Evolutionary conservation across 1,140 invertebrate species (phyloP), one percentile per base, ranked within the genome.

Genomic region (Elysia chlorotica): DNA sequence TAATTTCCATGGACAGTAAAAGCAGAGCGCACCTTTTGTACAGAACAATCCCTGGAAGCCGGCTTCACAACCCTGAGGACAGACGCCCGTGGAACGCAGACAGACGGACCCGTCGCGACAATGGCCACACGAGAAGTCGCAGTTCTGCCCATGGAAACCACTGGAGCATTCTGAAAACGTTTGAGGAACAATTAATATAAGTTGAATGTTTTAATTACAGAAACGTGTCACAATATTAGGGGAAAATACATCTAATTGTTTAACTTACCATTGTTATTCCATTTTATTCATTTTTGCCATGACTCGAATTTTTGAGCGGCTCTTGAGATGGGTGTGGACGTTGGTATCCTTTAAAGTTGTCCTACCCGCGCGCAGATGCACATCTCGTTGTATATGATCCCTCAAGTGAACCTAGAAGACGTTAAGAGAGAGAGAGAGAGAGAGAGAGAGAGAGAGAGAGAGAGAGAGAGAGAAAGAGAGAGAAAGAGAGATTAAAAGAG

Each of bases 41-140:
- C 79, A 81, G 73, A 79, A 79, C 0, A 75, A 65, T 0, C 79
- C 79, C 23, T 76, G 63, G 74, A 73, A 81, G 4, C 79, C 79
- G 1, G 65, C 2, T 4, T 33, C 56, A 70, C 79, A 81, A 0
- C 79, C 79, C 0, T 33, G 0, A 19, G 67, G 48, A 74, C 79
- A 81, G 21, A 78, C 30, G 0, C 79, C 79, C 2, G 41, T 75
- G 38, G 25, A 56, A 0, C 25, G 36, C 54, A 79, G 71, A 37
- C 79, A 81, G 5, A 48, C 28, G 23, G 65, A 62, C 5, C 59
- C 66, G 1, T 37, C 1, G 33, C 38, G 37, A 63, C 79, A 81
- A 19, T 79, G 65, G n/a, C 76, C 77, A 68, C 79, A 81, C 1
- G n/a, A 21, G 31, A 74, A 75, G 36, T 59, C 53, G 66, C 79